Evolutionary conservation across 2,888 invertebrate species (phyloP), one percentile per base, ranked within the genome.

Genomic region (Eupithecia subfuscata): DNA sequence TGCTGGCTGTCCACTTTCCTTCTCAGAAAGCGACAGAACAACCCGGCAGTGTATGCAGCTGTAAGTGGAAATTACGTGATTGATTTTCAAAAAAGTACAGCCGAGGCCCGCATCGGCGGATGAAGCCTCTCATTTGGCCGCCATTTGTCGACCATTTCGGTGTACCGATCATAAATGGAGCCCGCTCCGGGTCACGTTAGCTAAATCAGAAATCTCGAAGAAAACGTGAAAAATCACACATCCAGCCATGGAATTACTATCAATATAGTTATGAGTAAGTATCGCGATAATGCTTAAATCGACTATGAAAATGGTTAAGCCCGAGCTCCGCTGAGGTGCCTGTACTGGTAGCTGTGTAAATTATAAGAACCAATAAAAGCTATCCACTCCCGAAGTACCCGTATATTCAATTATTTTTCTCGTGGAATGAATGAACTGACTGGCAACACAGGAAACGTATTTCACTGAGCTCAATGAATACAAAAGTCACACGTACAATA

Each of bases 131-230:
- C 93, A 95, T 95, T 94, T 95, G 93, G 90, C 91, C 90, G 93
- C 95, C 91, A 95, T 95, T 95, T 95, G 95, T 93, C 94, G 94
- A 94, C 91, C 94, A 94, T 94, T 95, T 93, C 93, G 92, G 93
- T 93, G 91, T 90, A 91, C 92, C 91, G 92, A 93, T 94, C 95
- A 92, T 94, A 94, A 95, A 93, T 93, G 93, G 93, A 92, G 88
- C 93, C 91, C 91, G 91, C 91, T 93, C 83, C 91, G 86, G 94
- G 92, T 93, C 94, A 94, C 92, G 94, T 94, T 92, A 93, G 88
- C 91, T n/a, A n/a, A n/a, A n/a, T n/a, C n/a, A n/a, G n/a, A n/a
- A n/a, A 89, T 93, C 91, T 91, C 89, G 85, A 89, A 91, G 92
- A 91, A 93, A 92, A 94, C 91, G 92, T 93, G 92, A 92, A 94